phyloP scores from a whole-genome alignment of 1,140 invertebrate genomes.

The Meloidogyne chitwoodi region DNA sequence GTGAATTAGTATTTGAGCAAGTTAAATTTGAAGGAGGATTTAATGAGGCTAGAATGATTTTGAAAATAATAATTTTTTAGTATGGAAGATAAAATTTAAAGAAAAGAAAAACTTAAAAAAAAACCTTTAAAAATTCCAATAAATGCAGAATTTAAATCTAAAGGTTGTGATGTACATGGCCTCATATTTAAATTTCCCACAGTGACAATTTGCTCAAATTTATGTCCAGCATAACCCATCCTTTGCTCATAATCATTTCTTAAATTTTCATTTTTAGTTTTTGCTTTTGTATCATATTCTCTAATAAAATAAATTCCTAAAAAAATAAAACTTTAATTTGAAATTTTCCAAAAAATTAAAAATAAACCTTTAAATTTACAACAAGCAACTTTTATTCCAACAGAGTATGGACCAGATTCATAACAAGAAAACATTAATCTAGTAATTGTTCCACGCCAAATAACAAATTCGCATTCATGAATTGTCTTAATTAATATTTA shows the following conservation, averaged over 20 bases:
- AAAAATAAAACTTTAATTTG: not conserved
- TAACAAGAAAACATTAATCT: not conserved
- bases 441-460: conserved; percentile 15
- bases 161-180: not conserved
- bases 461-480: conserved; percentile 17
- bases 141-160: not conserved
- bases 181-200: not conserved
- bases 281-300: not conserved
- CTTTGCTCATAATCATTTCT: not conserved
- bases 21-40: not conserved
- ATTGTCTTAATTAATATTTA: not conserved
- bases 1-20: not conserved
- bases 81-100: not conserved
- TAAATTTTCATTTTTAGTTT: not conserved
- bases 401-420: not conserved
- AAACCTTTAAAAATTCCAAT: not conserved
- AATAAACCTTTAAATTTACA: conserved; percentile 8
- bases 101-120: not conserved
- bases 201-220: not conserved
- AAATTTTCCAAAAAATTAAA: not conserved
- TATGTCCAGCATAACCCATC: not conserved
- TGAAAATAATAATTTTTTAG: not conserved
- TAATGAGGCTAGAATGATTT: not conserved
- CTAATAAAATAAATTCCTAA: not conserved
- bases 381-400: conserved; percentile 13